phyloP scores from a whole-genome alignment of 2,113 vertebrate species.

The Tympanuchus pallidicinctus region DNA sequence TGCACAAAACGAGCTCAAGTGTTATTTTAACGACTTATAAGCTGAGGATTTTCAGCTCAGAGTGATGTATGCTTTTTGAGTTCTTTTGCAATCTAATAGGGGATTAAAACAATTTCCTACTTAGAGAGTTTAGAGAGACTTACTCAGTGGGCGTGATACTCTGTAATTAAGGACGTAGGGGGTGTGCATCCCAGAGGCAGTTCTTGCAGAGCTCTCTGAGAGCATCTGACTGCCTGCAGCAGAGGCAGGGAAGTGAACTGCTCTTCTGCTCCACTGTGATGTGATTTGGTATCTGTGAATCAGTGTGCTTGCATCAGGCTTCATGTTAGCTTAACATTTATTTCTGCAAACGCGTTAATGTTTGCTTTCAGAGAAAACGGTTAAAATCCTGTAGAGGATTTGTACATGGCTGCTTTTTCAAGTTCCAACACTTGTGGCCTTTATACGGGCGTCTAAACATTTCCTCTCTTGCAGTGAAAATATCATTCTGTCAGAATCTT shows the following conservation, averaged over 20 bases:
- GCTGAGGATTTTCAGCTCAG: neutral
- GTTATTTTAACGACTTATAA: neutral
- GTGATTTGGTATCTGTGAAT: neutral
- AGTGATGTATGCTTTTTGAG: neutral
- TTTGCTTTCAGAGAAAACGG: neutral
- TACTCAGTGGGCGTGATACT: neutral
- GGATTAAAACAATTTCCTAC: neutral
- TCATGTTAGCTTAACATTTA: neutral
- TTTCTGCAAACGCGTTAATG: neutral
- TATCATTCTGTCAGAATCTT: neutral
- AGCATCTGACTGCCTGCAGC: neutral
- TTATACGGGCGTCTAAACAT: neutral
- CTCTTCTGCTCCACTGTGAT: neutral
- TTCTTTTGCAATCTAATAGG: neutral
- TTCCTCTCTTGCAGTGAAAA: neutral
- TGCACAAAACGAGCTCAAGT: neutral
- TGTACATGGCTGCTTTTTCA: neutral
- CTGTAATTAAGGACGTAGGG: neutral
- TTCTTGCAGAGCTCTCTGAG: neutral
- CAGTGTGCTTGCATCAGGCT: neutral
- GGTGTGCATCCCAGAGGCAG: neutral
- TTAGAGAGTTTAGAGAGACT: neutral
- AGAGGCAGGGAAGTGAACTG: neutral
- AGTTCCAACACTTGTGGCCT: neutral
- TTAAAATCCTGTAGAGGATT: neutral